These are phyloP conservation scores for Artibeus lituratus DNA, from an alignment of 2,797 vertebrate genomes.

Conservation along the genomic window DNA sequence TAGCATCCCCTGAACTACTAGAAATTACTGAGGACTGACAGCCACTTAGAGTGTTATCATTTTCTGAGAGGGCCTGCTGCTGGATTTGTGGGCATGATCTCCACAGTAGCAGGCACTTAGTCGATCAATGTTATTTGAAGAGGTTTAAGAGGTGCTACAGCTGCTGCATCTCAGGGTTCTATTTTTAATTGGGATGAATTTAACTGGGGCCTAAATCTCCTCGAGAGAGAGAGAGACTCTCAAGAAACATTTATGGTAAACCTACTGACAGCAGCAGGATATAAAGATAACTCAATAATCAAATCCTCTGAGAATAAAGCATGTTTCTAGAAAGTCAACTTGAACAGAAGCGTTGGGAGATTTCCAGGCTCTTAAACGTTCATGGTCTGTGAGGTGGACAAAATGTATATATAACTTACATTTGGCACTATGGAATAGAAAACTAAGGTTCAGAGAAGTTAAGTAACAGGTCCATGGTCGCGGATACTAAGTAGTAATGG, in stretches of 20 bases:
- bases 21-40: constrained; percentile 48
- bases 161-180: constrained; percentile 64
- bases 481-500: background rate
- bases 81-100: constrained; percentile 52
- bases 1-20: background rate
- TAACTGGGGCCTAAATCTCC: constrained; percentile 63
- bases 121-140: constrained; percentile 70
- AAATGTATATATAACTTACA: background rate
- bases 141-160: constrained; percentile 69
- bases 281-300: constrained; percentile 62
- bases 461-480: background rate
- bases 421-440: background rate
- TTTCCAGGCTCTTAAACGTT: background rate
- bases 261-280: constrained; percentile 54
- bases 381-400: background rate
- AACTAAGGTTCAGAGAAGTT: background rate
- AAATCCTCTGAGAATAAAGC: constrained; percentile 52
- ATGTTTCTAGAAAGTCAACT: constrained; percentile 45
- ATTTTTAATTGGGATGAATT: constrained; percentile 75
- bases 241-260: constrained; percentile 61
- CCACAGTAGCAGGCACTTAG: constrained; percentile 73
- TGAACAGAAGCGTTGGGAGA: background rate
- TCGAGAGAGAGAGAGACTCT: constrained; percentile 63
- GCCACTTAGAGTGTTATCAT: constrained; percentile 60
- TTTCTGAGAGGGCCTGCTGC: constrained; percentile 49